Percentiles rank a stretch among this genome's conserved stretches.
Evolutionary conservation across 2,113 vertebrate genomes (phyloP).

Genomic region (Lontra canadensis): DNA sequence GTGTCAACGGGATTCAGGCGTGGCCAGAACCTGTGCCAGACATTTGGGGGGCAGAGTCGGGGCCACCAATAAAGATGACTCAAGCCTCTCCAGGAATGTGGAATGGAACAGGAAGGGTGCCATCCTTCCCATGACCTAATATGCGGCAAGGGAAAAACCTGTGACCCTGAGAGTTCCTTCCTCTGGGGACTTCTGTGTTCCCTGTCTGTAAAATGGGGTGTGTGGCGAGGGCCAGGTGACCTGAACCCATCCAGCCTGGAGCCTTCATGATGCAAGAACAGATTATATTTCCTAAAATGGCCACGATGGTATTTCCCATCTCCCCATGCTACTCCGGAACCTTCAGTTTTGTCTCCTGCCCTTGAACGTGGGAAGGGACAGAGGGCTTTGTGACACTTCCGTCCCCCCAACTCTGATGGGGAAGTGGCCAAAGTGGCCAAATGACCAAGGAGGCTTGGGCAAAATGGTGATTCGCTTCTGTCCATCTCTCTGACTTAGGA

Average conservation of each 20-base stretch:
- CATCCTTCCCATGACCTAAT: background rate
- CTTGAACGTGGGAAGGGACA: background rate
- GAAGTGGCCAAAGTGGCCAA: accelerated
- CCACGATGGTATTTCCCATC: background rate
- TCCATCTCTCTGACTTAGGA: accelerated
- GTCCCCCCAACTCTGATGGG: background rate
- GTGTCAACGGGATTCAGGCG: background rate
- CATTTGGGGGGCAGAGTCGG: too few relatives aligned
- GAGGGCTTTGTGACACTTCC: too few relatives aligned
- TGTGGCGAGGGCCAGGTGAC: background rate
- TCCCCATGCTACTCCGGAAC: background rate
- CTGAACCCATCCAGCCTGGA: background rate
- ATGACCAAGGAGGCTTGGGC: background rate
- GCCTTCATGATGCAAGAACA: background rate
- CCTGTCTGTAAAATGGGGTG: background rate
- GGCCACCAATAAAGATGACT: background rate
- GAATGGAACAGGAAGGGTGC: accelerated
- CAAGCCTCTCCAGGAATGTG: background rate
- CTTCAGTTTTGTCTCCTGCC: background rate
- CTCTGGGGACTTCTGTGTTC: background rate
- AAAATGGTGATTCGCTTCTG: accelerated
- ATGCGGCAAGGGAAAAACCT: accelerated
- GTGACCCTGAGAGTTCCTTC: background rate
- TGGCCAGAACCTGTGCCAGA: background rate
- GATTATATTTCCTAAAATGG: background rate